These are phyloP conservation scores for Aulostomus chinensis DNA, from an alignment of 2,797 vertebrate species.

Conservation along the genomic window DNA sequence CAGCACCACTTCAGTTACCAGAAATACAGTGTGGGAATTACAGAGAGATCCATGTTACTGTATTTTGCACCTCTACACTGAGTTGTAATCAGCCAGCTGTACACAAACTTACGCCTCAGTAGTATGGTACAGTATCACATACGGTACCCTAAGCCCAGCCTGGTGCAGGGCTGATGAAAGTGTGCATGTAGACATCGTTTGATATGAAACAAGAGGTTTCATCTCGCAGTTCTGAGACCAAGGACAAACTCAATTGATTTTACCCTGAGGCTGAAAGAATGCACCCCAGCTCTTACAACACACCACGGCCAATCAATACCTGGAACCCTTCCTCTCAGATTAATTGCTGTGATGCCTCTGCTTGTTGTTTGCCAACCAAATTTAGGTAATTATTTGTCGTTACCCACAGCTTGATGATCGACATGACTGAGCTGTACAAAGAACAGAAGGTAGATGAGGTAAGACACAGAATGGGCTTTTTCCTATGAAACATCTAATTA, in stretches of 20 bases:
- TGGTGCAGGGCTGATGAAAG: no score
- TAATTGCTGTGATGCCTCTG: slow-evolving; percentile 27
- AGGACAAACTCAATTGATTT: slow-evolving; percentile 32
- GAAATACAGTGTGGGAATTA: no score
- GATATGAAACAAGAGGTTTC: no score
- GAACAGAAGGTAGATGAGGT: slow-evolving; percentile 96
- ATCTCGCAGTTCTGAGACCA: slow-evolving; percentile 8
- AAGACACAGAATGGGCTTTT: slow-evolving; percentile 28
- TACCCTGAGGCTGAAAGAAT: slow-evolving; percentile 27
- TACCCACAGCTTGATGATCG: slow-evolving; percentile 90
- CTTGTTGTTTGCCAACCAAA: slow-evolving; percentile 5
- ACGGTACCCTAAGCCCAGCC: no score
- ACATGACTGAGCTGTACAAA: slow-evolving; percentile 92
- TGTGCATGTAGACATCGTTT: background rate
- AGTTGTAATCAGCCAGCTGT: no score
- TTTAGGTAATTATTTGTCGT: slow-evolving; percentile 36
- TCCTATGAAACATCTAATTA: background rate
- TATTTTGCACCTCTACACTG: no score
- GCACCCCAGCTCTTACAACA: slow-evolving; percentile 13
- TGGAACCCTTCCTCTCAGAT: slow-evolving; percentile 15
- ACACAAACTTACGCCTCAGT: no score
- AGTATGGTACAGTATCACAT: no score
- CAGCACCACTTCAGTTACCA: no score
- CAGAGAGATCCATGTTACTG: no score
- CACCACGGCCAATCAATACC: slow-evolving; percentile 35